Percentiles rank a stretch among this genome's conserved stretches.
phyloP scores from a whole-genome alignment of 2,113 vertebrate species.

The Hystrix brachyura region DNA sequence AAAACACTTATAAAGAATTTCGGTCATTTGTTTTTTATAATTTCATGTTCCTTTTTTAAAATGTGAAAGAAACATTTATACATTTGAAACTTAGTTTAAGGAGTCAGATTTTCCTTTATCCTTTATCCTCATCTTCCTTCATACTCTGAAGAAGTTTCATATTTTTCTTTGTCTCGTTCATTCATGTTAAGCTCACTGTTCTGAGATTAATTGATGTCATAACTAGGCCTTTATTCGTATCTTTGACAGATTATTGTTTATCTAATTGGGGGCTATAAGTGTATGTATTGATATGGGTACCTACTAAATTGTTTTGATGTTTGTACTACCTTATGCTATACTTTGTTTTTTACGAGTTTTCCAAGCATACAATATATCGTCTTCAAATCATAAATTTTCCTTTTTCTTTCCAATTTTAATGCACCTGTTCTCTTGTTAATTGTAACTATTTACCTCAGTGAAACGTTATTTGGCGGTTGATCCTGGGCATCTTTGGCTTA shows the following conservation, averaged over 20 bases:
- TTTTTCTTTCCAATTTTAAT: neutral
- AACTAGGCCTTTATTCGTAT: neutral
- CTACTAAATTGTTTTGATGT: conserved; percentile 16
- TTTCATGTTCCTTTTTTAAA: neutral
- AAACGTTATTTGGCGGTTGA: neutral
- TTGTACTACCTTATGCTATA: neutral
- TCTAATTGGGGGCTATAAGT: neutral
- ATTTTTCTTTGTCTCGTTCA: neutral
- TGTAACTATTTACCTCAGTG: neutral
- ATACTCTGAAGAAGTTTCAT: neutral
- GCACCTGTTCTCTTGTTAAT: neutral
- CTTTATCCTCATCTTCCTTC: neutral
- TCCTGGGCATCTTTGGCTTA: neutral
- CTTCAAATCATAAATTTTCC: neutral
- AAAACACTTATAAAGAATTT: neutral
- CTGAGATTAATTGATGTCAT: neutral
- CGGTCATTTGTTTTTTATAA: neutral
- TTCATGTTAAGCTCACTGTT: neutral
- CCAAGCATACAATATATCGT: neutral
- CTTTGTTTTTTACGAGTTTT: neutral
- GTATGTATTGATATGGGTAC: neutral
- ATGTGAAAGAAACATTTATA: neutral
- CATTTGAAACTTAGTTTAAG: neutral
- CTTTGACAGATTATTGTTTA: neutral
- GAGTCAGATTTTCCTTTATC: neutral